Base-by-base conservation (phyloP, 2,797 vertebrate genomes). In the Oreochromis grahami region DNA sequence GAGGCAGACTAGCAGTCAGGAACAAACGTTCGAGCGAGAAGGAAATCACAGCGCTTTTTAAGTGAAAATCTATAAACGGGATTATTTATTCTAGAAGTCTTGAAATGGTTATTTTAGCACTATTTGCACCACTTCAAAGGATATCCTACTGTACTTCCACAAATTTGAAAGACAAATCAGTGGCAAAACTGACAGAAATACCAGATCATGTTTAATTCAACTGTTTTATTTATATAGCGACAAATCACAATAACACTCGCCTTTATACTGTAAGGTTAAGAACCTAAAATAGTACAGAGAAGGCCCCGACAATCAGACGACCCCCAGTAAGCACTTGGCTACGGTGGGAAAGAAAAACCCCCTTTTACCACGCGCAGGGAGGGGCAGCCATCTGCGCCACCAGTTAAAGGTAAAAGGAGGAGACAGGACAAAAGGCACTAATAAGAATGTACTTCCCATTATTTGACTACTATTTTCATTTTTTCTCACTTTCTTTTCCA, bases 21-120 rank as follows among this genome's bases (percentile, higher is more conserved):
- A 65, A 14, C 36, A 68, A 68, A 43, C 36, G 34, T 65, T 38
- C 19, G 65, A 45, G 65, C 13, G 24, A 45, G 0, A 26, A 45
- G 5, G 41, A 72, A 26, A 45, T 72, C 24, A 70, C 21, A 26
- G 38, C 38, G 38, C 38, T 45, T 70, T 26, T 70, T 17, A 41
- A 68, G 21, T 45, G 21, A 26, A 45, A 45, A 45, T 45, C 21
- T 72, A 29, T 70, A 70, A 43, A 70, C n/a, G n/a, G 36, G 36
- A 45, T 17, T 70, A 36, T 12, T 45, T 43, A 2, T 68, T 68
- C 36, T 41, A 43, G 5, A 43, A 41, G 36, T 14, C n/a, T 68
- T 4, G n/a, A 6, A 41, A 41, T 41, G 0, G 0, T 41, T 68
- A 68, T 41, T 0, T 41, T 24, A 65, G n/a, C 11, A 68, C 1